A percentile compares a stretch with the other conserved stretches of the same genome.
Conservation (phyloP, 2,797 vertebrate species). For the Falco biarmicus region DNA sequence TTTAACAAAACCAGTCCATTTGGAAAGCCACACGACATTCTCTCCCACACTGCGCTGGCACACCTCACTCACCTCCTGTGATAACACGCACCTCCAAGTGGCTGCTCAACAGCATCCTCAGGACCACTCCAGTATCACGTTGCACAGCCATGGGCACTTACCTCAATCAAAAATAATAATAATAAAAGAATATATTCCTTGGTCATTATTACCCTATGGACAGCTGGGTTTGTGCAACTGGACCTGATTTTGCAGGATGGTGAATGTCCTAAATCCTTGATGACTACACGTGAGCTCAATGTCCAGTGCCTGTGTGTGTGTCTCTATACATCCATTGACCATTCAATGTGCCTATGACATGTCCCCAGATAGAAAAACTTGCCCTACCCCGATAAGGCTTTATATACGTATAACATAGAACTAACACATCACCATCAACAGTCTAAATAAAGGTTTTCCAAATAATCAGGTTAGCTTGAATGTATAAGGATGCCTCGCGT, state of each 20-base stretch:
- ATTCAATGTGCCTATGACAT: accelerated
- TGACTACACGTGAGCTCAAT: accelerated
- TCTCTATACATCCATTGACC: neutral
- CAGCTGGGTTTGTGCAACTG: neutral
- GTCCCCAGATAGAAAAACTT: accelerated
- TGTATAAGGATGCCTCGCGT: neutral
- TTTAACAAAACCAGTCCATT: accelerated
- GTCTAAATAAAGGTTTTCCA: neutral
- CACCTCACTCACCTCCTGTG: neutral
- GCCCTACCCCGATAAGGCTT: neutral
- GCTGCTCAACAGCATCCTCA: neutral
- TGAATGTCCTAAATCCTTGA: neutral
- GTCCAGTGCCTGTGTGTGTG: accelerated
- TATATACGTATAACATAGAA: neutral
- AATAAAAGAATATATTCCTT: neutral
- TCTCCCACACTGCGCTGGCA: neutral
- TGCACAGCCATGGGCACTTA: neutral
- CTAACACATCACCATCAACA: neutral
- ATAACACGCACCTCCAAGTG: neutral
- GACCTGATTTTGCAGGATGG: neutral
- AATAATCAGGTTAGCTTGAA: neutral
- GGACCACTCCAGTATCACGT: neutral
- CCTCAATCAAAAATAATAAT: neutral
- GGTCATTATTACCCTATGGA: too few species aligned
- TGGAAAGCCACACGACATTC: neutral